phyloP scores from a whole-genome alignment of 2,888 invertebrate genomes.

The Troglohyphantes excavatus region DNA sequence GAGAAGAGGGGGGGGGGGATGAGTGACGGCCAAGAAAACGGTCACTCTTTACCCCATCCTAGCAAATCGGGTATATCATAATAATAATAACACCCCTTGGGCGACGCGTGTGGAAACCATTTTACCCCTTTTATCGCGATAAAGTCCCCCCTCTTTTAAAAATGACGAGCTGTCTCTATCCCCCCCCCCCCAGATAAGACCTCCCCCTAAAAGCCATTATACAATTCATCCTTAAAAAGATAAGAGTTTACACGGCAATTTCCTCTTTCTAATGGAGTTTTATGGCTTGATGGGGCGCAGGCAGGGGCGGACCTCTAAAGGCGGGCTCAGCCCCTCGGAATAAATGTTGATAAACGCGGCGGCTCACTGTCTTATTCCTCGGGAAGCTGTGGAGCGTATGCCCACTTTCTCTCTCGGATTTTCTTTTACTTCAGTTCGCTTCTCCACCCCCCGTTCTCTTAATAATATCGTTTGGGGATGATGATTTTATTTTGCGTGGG shows the following conservation, averaged over 20 bases:
- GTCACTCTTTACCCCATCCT: slow-evolving; percentile 49
- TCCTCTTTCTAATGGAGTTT: slow-evolving; percentile 79
- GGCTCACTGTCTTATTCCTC: slow-evolving; percentile 51
- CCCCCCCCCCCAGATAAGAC: slow-evolving; percentile 64
- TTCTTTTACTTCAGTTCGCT: neutral
- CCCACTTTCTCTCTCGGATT: neutral
- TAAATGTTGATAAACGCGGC: slow-evolving; percentile 67
- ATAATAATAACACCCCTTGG: slow-evolving; percentile 65
- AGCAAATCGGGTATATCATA: slow-evolving; percentile 46
- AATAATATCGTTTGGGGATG: slow-evolving; percentile 4
- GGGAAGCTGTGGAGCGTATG: slow-evolving; percentile 14
- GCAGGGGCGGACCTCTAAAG: neutral
- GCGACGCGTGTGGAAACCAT: slow-evolving; percentile 72
- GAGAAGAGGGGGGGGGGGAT: slow-evolving; percentile 15
- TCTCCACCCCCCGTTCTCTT: neutral
- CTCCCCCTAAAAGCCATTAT: slow-evolving; percentile 76
- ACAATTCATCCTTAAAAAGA: slow-evolving; percentile 79
- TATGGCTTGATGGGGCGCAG: slow-evolving; percentile 64
- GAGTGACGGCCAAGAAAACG: slow-evolving; percentile 75
- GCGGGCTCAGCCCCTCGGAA: slow-evolving; percentile 7
- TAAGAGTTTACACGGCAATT: slow-evolving; percentile 79
- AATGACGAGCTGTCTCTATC: slow-evolving; percentile 75
- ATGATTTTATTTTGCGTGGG: neutral
- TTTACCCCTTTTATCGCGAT: slow-evolving; percentile 75
- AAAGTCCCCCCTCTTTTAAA: slow-evolving; percentile 65